A percentile compares a stretch with the other conserved stretches of the same genome.
These are phyloP conservation scores for Drosophila neonasuta DNA, from an alignment of 2,888 invertebrate species.

Conservation along the genomic window DNA sequence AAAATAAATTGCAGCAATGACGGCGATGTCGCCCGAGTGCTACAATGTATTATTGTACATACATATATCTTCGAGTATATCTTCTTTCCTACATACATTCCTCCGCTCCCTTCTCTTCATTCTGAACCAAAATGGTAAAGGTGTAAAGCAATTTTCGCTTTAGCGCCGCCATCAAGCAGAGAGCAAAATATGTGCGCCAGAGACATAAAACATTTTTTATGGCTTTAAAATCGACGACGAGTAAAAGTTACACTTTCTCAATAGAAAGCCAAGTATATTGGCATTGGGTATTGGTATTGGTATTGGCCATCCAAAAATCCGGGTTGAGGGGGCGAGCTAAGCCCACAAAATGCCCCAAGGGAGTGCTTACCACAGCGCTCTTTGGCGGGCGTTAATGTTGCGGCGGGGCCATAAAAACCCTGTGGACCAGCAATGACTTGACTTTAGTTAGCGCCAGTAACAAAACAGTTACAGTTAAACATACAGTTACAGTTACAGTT, in stretches of 20 bases:
- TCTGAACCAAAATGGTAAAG: conserved; percentile 27
- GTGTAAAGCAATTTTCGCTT: conserved; percentile 71
- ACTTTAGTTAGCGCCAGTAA: conserved; percentile 32
- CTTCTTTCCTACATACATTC: neutral
- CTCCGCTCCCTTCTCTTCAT: neutral
- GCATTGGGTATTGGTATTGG: neutral
- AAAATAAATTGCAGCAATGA: conserved; percentile 74
- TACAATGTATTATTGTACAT: conserved; percentile 43
- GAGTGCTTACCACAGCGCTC: conserved; percentile 58
- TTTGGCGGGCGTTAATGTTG: conserved; percentile 47
- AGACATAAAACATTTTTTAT: conserved; percentile 77
- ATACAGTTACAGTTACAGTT: conserved; percentile 43
- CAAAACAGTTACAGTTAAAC: conserved; percentile 41
- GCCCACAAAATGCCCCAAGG: conserved; percentile 44
- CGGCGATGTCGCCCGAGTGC: conserved; percentile 48
- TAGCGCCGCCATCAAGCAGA: conserved; percentile 50
- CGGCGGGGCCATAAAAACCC: conserved; percentile 68
- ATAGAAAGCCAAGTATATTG: conserved; percentile 58
- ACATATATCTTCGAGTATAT: neutral
- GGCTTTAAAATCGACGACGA: conserved; percentile 70
- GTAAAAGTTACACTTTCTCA: conserved; percentile 77
- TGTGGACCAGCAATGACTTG: conserved; percentile 44
- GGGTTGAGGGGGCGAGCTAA: conserved; percentile 12
- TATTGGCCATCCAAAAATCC: neutral
- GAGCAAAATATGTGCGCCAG: conserved; percentile 45